Conservation (phyloP, 2,888 invertebrate genomes). For the Tenthredo scrophulariae region DNA sequence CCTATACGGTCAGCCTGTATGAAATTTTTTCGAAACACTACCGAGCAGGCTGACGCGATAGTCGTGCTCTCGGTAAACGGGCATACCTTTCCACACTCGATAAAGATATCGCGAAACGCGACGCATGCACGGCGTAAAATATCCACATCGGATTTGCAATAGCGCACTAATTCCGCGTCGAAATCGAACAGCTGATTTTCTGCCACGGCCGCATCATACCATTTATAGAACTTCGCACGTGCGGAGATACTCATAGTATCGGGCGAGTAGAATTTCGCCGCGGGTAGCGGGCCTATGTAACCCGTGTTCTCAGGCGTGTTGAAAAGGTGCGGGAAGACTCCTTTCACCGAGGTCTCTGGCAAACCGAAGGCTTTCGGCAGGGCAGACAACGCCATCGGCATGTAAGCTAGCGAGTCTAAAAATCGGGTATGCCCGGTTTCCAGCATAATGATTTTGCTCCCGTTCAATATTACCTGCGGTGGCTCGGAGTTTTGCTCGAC, state of each 20-base stretch:
- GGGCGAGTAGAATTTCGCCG: constrained; percentile 52
- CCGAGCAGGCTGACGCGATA: too few relatives aligned
- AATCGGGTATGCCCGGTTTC: constrained; percentile 57
- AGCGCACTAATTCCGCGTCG: too few relatives aligned
- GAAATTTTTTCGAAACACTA: too few relatives aligned
- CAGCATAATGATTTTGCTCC: constrained; percentile 60
- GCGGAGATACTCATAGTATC: constrained; percentile 49
- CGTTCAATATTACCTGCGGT: constrained; percentile 61
- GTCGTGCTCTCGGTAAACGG: too few relatives aligned
- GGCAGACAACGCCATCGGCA: constrained; percentile 63
- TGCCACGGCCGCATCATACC: constrained; percentile 54
- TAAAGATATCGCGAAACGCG: too few relatives aligned
- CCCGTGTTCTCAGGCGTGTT: constrained; percentile 59
- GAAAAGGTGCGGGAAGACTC: constrained; percentile 62
- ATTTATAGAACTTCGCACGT: constrained; percentile 48
- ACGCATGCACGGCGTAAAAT: too few relatives aligned
- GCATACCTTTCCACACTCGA: too few relatives aligned
- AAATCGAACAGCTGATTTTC: constrained; percentile 57
- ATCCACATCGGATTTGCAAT: too few relatives aligned
- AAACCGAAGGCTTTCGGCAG: constrained; percentile 66
- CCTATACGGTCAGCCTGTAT: too few relatives aligned
- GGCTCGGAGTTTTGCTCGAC: constrained; percentile 49
- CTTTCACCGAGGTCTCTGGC: constrained; percentile 54
- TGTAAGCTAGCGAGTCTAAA: constrained; percentile 65
- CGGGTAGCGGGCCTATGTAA: constrained; percentile 58